Conservation (phyloP, 2,888 invertebrate species). For the Ornithoptera priamus region DNA sequence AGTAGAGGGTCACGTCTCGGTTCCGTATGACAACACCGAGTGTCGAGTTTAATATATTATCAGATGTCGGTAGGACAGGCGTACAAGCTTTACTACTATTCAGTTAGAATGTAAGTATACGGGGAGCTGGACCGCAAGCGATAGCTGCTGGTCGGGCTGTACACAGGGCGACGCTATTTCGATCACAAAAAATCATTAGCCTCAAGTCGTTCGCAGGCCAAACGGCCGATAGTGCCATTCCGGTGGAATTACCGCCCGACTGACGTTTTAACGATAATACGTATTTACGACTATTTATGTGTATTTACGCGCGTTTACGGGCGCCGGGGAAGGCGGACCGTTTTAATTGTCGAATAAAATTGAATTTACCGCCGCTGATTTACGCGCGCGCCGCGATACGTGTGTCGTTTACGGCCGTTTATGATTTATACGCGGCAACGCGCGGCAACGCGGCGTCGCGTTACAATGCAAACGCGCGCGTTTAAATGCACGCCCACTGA, state of each 20-base stretch:
- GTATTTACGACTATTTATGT: slow-evolving; percentile 77
- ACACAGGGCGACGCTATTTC: not conserved
- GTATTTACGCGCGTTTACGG: slow-evolving; percentile 74
- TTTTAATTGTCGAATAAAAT: slow-evolving; percentile 80
- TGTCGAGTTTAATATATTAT: no score
- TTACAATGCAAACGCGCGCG: slow-evolving; percentile 26
- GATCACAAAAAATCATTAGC: slow-evolving; percentile 9
- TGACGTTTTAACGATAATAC: slow-evolving; percentile 80
- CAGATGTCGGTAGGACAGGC: no score
- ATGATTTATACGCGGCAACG: slow-evolving; percentile 43
- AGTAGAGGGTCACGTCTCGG: no score
- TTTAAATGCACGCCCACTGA: not conserved
- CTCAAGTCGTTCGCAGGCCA: slow-evolving; percentile 34
- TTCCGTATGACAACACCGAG: no score
- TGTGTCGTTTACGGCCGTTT: slow-evolving; percentile 51
- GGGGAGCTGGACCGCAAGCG: no score
- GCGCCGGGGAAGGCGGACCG: slow-evolving; percentile 68
- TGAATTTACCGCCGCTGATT: slow-evolving; percentile 75
- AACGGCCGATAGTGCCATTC: slow-evolving; percentile 57
- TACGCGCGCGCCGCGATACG: slow-evolving; percentile 48
- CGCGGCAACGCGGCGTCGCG: slow-evolving; percentile 28
- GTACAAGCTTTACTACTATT: no score
- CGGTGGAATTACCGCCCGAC: slow-evolving; percentile 67
- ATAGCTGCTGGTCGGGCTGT: no score
- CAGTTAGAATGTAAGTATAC: no score